Evolutionary conservation across 2,113 vertebrate species (phyloP).

Genomic region (Halcyon malimbica): DNA sequence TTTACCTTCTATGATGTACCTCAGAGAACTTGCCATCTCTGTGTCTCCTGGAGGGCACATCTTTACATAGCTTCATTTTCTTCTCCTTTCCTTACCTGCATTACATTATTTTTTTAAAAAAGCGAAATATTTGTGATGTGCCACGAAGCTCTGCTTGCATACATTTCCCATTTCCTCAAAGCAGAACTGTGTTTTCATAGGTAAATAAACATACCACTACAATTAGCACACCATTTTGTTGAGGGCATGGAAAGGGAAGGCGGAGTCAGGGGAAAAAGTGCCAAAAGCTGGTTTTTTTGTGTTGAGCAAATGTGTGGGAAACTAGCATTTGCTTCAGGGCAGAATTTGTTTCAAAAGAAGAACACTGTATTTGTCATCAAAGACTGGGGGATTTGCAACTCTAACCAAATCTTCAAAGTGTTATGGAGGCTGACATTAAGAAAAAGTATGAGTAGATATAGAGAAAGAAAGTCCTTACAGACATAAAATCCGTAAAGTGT

Average conservation of each 20-base stretch:
- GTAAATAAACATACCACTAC: background rate
- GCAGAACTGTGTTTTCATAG: background rate
- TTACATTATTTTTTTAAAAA: background rate
- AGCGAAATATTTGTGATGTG: background rate
- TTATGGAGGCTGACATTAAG: background rate
- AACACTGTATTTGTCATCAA: background rate
- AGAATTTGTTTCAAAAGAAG: background rate
- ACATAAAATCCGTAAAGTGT: background rate
- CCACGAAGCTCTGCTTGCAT: background rate
- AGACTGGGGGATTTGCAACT: background rate
- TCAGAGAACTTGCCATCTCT: background rate
- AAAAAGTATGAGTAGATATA: background rate
- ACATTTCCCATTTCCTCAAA: background rate
- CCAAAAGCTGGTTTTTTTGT: background rate
- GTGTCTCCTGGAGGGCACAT: background rate
- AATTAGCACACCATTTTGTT: background rate
- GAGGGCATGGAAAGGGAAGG: background rate
- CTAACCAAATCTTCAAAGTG: background rate
- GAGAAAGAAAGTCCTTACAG: background rate
- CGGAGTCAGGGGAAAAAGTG: background rate
- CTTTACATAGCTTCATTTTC: background rate
- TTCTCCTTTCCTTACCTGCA: fast-evolving
- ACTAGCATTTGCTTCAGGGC: background rate
- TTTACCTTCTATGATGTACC: background rate
- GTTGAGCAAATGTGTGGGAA: background rate